Percentiles rank a stretch among this genome's conserved stretches.
phyloP scores from a whole-genome alignment of 2,113 vertebrate genomes.

The Lasiurus cinereus region DNA sequence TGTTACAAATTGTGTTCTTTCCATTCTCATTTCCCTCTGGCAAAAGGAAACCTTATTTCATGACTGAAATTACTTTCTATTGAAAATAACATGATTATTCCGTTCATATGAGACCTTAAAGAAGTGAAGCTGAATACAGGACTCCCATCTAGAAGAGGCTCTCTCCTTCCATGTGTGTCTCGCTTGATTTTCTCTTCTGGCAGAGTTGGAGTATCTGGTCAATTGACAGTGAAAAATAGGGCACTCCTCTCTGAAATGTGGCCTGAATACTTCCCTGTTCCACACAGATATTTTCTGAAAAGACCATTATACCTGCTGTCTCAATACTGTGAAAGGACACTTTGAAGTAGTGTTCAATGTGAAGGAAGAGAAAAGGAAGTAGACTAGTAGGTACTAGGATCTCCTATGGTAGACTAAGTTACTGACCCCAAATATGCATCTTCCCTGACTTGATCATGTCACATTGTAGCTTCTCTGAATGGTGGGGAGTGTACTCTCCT shows the following conservation, averaged over 20 bases:
- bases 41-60: constrained; percentile 17
- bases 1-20: neutral
- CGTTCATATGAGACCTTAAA: neutral
- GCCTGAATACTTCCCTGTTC: neutral
- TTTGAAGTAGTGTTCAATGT: neutral
- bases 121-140: neutral
- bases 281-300: neutral
- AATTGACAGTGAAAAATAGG: neutral
- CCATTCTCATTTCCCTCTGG: neutral
- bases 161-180: rapidly evolving
- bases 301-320: neutral
- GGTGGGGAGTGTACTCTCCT: rapidly evolving
- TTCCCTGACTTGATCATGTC: neutral
- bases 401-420: neutral
- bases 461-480: neutral
- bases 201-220: neutral
- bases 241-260: neutral
- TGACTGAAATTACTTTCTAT: constrained; percentile 8
- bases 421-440: neutral
- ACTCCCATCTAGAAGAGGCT: neutral
- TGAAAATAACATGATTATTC: constrained; percentile 3
- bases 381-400: too few species aligned
- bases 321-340: neutral
- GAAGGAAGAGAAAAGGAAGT: neutral
- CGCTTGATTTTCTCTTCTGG: neutral